Conservation (phyloP, 2,797 vertebrate genomes). For the Chromobotia macracanthus region DNA sequence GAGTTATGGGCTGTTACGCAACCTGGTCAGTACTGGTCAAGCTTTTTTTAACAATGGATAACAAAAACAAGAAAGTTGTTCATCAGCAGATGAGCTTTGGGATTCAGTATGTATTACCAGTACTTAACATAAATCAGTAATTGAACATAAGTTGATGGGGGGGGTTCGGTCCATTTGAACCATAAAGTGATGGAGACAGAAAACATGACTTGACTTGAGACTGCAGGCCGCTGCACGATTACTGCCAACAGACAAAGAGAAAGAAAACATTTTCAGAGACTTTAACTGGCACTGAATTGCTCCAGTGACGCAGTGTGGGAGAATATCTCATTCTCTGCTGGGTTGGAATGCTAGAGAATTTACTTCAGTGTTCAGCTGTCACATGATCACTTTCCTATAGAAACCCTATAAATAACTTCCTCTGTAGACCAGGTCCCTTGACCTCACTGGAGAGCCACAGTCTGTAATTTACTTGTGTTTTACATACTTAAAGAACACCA, state of each 20-base stretch:
- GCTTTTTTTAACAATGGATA: not conserved
- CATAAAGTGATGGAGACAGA: too few relatives aligned
- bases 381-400: conserved; percentile 9
- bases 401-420: conserved; percentile 19
- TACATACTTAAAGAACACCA: not conserved
- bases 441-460: conserved; percentile 8
- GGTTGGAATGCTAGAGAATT: conserved; percentile 6
- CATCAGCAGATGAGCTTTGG: not conserved
- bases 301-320: not conserved
- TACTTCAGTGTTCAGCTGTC: conserved; percentile 15
- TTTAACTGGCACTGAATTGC: not conserved
- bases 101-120: not conserved
- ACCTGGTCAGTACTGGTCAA: not conserved
- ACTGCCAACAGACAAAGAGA: not conserved
- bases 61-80: not conserved
- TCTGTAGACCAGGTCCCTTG: not conserved
- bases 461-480: conserved; percentile 14
- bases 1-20: not conserved
- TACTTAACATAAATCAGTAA: not conserved
- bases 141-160: not conserved
- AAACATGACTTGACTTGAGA: not conserved
- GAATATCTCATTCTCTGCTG: conserved; percentile 5
- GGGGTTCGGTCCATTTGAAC: not conserved
- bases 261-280: not conserved
- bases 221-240: not conserved